Percentiles rank a stretch among this genome's conserved stretches.
Conservation (phyloP, 2,888 invertebrate genomes). For the Lasioglossum leucozonium region DNA sequence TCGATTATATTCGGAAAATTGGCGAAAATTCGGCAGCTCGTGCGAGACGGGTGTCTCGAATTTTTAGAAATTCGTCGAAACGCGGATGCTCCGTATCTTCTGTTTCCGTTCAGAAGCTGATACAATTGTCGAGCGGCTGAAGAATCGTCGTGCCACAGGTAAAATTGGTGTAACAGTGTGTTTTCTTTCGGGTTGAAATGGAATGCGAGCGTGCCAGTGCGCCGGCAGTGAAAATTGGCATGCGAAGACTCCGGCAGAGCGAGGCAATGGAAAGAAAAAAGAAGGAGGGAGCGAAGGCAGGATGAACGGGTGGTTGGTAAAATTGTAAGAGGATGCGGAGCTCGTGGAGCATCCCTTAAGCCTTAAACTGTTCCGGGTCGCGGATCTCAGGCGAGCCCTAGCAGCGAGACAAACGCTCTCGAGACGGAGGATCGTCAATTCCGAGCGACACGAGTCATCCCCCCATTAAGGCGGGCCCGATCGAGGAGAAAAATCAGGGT, state of each 20-base stretch:
- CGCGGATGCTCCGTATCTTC: too few relatives aligned
- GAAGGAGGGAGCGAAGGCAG: neutral
- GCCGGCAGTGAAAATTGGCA: too few relatives aligned
- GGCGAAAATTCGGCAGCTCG: neutral
- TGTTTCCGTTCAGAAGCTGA: too few relatives aligned
- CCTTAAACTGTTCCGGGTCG: neutral
- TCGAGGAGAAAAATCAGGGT: neutral
- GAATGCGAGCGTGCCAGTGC: neutral
- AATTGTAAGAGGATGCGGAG: neutral
- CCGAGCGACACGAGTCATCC: constrained; percentile 4
- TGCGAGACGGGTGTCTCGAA: neutral
- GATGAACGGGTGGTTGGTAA: neutral
- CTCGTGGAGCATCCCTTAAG: neutral
- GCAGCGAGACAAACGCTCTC: neutral
- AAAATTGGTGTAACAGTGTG: too few relatives aligned
- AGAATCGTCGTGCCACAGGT: too few relatives aligned
- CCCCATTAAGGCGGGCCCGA: neutral
- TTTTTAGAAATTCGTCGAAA: neutral
- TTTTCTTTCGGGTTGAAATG: neutral
- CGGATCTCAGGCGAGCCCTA: neutral
- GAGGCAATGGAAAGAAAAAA: neutral
- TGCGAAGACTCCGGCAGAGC: neutral
- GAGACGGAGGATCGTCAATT: neutral
- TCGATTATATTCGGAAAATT: neutral
- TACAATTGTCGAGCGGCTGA: too few relatives aligned